Conservation (phyloP, 2,797 vertebrate genomes). For the Gymnodraco acuticeps region DNA sequence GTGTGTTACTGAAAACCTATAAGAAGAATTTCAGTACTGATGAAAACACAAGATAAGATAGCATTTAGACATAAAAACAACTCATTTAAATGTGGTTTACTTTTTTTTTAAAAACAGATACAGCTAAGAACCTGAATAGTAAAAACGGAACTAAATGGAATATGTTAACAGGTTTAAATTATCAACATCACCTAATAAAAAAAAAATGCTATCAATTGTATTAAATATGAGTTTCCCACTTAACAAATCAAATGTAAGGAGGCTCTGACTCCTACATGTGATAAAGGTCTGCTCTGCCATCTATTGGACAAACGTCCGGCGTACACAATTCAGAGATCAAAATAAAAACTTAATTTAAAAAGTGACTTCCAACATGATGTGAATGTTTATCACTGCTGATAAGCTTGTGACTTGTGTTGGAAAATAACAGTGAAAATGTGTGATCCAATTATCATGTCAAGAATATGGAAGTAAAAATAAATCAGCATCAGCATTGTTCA, state of each 20-base stretch:
- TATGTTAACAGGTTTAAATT: neutral
- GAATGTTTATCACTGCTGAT: too few relatives aligned
- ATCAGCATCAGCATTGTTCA: constrained; percentile 13
- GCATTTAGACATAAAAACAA: neutral
- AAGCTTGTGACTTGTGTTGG: too few relatives aligned
- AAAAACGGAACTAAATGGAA: neutral
- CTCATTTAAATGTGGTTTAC: neutral
- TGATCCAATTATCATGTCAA: neutral
- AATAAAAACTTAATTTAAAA: neutral
- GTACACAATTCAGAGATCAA: neutral
- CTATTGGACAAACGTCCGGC: constrained; percentile 40
- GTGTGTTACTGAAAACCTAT: neutral
- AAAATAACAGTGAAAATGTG: too few relatives aligned
- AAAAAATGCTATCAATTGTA: neutral
- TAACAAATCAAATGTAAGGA: neutral
- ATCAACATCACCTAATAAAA: neutral
- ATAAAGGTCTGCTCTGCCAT: constrained; percentile 15
- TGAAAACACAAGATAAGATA: neutral
- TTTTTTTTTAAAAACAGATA: too few relatives aligned
- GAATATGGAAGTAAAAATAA: neutral
- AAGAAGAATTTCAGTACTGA: neutral
- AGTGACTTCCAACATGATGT: neutral
- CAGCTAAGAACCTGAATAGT: neutral
- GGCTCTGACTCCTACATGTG: neutral
- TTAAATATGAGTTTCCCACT: neutral